Conservation (phyloP, 2,113 vertebrate species). For the Chlorodrepanis virens region DNA sequence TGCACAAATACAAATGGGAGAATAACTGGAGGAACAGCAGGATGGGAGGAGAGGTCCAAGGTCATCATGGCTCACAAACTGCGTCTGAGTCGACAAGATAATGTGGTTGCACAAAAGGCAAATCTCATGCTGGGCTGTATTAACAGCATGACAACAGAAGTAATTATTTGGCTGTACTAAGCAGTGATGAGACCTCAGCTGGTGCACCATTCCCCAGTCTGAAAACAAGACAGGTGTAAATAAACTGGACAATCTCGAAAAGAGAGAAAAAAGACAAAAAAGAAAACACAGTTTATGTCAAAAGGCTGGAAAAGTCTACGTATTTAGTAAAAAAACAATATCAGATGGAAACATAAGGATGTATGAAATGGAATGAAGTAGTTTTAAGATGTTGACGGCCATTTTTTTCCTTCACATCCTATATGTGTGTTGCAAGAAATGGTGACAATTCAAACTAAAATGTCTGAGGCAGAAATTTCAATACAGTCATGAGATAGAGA, state of each 20-base stretch:
- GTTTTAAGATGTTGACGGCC: background rate
- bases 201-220: background rate
- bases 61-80: background rate
- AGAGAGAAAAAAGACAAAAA: background rate
- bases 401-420: background rate
- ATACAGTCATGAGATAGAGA: background rate
- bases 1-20: background rate
- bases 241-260: background rate
- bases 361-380: background rate
- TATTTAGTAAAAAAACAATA: background rate
- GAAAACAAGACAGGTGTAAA: background rate
- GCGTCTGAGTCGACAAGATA: background rate
- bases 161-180: background rate
- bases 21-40: background rate
- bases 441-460: background rate
- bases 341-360: background rate
- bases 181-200: background rate
- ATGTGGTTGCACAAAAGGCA: background rate
- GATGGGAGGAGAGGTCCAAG: constrained; percentile 7
- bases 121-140: background rate
- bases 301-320: background rate
- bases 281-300: background rate
- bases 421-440: background rate
- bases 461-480: background rate
- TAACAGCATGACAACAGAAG: background rate